Evolutionary conservation across 2,888 invertebrate species (phyloP), one percentile per base, ranked within the genome.

Genomic region (Monochamus alternatus): DNA sequence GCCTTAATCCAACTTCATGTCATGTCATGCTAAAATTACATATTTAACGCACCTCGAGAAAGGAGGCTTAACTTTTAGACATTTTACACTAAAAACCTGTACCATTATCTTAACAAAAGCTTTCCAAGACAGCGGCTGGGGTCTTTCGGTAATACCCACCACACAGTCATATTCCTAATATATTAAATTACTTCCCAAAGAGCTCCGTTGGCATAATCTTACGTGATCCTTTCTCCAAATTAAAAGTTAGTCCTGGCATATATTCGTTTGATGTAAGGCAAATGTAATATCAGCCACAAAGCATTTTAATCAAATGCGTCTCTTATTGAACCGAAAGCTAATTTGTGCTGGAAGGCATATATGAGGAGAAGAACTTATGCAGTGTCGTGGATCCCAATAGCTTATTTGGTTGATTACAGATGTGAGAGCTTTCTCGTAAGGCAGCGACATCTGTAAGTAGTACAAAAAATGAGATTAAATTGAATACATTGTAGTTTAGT

Each of bases 221-320:
- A 69, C 30, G 31, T 69, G 69, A 62, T 60, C 69, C 51, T 60
- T 47, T 69, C 67, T 69, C 69, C 69, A 69, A 69, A 60, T 69
- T 69, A 69, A 69, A 69, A 69, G 69, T 59, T 69, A 47, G 43
- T 60, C 51, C 10, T 51, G n/a, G 60, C 38, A 22, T 69, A 38
- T 38, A 69, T 73, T 64, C 78, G 80, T 80, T 78, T 80, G 76
- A 80, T 74, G 80, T 80, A 78, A 73, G 75, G 76, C 78, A 80
- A 76, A 82, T 66, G 79, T 74, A 78, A 81, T 79, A 79, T 77
- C 66, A 69, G 63, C 74, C 77, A 81, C 81, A 82, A 82, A 82
- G 80, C 80, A 81, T 81, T 81, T 83, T 83, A 82, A 83, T 83
- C 82, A 83, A 83, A 82, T 83, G 77, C 81, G 80, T 78, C 74